phyloP scores from a whole-genome alignment of 1,140 invertebrate species.

The Leptestheria dahalacensis region DNA sequence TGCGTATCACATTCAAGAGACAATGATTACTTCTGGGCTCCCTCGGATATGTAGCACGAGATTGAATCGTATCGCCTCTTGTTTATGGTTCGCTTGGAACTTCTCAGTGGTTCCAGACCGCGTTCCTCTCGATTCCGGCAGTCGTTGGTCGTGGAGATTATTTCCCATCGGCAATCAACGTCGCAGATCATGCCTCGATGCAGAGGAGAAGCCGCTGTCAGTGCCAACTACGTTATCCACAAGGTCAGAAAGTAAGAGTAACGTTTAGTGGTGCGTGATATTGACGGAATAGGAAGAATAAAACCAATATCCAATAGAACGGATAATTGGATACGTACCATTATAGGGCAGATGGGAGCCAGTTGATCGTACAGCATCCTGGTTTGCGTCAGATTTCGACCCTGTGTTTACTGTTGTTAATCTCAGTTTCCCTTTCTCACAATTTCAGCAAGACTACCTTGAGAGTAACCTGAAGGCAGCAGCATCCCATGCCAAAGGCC shows the following conservation, averaged over 20 bases:
- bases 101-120: conserved; percentile 56
- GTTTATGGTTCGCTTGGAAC: conserved; percentile 68
- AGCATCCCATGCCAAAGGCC: conserved; percentile 99
- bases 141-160: conserved; percentile 88
- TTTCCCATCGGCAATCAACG: conserved; percentile 91
- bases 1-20: background rate
- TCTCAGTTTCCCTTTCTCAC: too few relatives aligned
- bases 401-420: too few relatives aligned
- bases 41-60: conserved; percentile 83
- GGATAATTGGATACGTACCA: conserved; percentile 42
- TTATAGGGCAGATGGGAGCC: conserved; percentile 88
- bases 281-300: too few relatives aligned
- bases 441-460: too few relatives aligned
- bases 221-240: conserved; percentile 71
- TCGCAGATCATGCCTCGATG: conserved; percentile 86
- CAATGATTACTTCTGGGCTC: conserved; percentile 47
- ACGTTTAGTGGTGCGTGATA: too few relatives aligned
- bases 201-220: conserved; percentile 90
- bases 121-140: conserved; percentile 88
- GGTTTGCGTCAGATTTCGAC: conserved; percentile 91
- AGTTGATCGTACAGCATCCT: conserved; percentile 92
- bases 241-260: background rate
- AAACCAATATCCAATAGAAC: background rate
- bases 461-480: conserved; percentile 89
- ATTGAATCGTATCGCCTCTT: conserved; percentile 97